phyloP scores from a whole-genome alignment of 2,113 vertebrate species.

The Accipiter cooperii region DNA sequence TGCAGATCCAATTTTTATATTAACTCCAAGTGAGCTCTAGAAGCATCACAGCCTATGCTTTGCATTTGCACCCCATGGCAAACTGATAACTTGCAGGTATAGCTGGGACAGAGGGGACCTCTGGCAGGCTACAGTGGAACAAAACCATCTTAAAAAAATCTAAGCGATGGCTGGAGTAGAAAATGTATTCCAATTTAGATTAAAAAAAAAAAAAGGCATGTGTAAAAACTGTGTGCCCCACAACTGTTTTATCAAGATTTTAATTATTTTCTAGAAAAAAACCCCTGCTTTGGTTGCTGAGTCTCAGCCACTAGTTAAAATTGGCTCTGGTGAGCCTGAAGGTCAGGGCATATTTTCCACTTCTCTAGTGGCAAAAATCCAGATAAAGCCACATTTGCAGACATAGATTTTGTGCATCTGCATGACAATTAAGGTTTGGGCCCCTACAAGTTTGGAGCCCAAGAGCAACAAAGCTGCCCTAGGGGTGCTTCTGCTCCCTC shows the following conservation, averaged over 20 bases:
- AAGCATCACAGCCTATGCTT: not conserved
- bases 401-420: not conserved
- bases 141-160: not conserved
- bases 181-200: not conserved
- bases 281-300: not conserved
- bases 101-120: not conserved
- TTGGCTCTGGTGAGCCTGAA: not conserved
- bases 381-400: not conserved
- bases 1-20: conserved; percentile 7
- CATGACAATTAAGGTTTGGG: not conserved
- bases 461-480: not conserved
- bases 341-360: not conserved
- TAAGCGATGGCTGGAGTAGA: not conserved
- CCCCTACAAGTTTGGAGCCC: not conserved
- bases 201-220: fast-evolving
- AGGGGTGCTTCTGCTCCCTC: not conserved
- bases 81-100: not conserved
- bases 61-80: not conserved
- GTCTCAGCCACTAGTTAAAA: not conserved
- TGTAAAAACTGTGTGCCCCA: fast-evolving
- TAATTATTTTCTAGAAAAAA: not conserved
- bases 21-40: not conserved
- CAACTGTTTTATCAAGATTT: not conserved
- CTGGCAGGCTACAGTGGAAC: not conserved
- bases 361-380: not conserved